Conservation (phyloP, 2,797 vertebrate genomes). For the Lithobates sylvaticus region DNA sequence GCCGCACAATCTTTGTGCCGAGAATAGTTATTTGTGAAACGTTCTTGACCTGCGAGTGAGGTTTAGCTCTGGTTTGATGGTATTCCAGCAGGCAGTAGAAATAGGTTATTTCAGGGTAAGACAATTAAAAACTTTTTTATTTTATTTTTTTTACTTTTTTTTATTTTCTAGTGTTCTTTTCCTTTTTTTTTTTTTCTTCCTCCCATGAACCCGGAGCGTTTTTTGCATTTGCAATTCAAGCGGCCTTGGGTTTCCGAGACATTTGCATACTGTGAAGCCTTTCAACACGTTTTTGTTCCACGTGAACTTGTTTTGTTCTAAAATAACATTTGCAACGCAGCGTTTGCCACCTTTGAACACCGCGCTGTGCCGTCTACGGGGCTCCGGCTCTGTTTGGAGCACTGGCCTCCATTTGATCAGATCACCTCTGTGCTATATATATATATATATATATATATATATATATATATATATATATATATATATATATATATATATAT, state of each 20-base stretch:
- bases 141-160: neutral
- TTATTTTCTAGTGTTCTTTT: too few relatives aligned
- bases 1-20: too few relatives aligned
- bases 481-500: too few relatives aligned
- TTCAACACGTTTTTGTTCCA: slow-evolving; percentile 12
- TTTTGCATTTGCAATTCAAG: slow-evolving; percentile 15
- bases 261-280: slow-evolving; percentile 34
- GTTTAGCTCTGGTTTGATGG: neutral
- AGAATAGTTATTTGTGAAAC: too few relatives aligned
- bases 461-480: too few relatives aligned
- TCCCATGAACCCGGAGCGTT: neutral
- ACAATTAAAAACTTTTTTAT: slow-evolving; percentile 22
- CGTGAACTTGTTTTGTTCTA: slow-evolving; percentile 21
- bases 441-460: too few relatives aligned
- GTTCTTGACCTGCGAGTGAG: too few relatives aligned
- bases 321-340: slow-evolving; percentile 24
- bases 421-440: slow-evolving; percentile 12
- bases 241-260: neutral
- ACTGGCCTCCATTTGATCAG: slow-evolving; percentile 24
- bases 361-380: neutral
- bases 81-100: neutral
- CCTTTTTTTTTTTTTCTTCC: neutral
- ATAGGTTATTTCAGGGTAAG: neutral
- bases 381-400: slow-evolving; percentile 24
- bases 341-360: neutral